phyloP scores from a whole-genome alignment of 2,888 invertebrate genomes.

The Autographa pulchrina region DNA sequence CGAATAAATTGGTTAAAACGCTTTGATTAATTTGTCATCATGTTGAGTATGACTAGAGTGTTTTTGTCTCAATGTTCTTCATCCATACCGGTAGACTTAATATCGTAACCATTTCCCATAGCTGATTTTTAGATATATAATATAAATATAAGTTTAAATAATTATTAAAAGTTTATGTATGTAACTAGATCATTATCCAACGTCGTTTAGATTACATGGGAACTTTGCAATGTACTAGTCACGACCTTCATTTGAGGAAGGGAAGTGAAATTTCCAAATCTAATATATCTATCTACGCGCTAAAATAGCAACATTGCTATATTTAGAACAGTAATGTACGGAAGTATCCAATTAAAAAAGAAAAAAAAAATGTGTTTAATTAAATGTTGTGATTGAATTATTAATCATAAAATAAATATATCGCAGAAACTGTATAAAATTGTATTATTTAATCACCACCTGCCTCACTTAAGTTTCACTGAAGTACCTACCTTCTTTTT shows the following conservation, averaged over 20 bases:
- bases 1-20: not conserved
- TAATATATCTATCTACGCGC: not conserved
- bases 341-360: constrained; percentile 26
- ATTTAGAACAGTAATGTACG: constrained; percentile 2
- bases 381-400: constrained; percentile 27
- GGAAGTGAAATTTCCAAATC: not conserved
- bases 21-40: not conserved
- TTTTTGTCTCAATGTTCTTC: constrained; percentile 6
- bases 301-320: not conserved
- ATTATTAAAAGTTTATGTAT: constrained; percentile 12
- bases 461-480: not conserved
- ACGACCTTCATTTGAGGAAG: constrained; percentile 17
- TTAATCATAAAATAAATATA: constrained; percentile 38
- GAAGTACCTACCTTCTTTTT: not conserved
- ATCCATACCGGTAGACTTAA: not conserved
- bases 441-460: constrained; percentile 36
- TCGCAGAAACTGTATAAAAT: constrained; percentile 29
- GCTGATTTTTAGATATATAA: constrained; percentile 13
- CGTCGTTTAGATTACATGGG: constrained; percentile 33
- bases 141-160: not conserved
- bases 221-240: constrained; percentile 43
- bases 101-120: not conserved
- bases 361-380: constrained; percentile 32
- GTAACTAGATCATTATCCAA: constrained; percentile 36
- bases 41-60: not conserved